Conservation (phyloP, 2,888 invertebrate species). For the Neria commutata region DNA sequence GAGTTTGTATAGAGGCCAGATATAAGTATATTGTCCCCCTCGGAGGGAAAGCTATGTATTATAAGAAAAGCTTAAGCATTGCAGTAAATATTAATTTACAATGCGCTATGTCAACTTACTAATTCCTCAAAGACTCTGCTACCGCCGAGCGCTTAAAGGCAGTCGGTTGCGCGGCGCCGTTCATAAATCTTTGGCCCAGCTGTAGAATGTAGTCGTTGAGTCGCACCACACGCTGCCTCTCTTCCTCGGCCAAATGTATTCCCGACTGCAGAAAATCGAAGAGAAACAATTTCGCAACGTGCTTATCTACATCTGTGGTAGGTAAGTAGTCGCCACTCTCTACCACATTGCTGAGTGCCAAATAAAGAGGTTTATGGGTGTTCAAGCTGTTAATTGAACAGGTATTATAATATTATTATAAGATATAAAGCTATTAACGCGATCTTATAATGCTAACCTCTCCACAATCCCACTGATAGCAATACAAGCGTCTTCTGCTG, state of each 20-base stretch:
- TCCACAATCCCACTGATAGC: constrained; percentile 92
- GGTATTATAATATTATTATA: too few species aligned
- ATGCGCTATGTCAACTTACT: constrained; percentile 65
- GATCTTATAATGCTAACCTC: constrained; percentile 67
- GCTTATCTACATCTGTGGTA: constrained; percentile 77
- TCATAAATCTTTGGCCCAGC: constrained; percentile 83
- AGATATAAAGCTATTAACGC: background rate
- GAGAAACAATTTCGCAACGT: constrained; percentile 87
- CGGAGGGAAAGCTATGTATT: constrained; percentile 65
- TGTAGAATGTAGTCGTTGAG: constrained; percentile 86
- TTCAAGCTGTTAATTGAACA: constrained; percentile 80
- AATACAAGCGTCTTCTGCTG: constrained; percentile 90
- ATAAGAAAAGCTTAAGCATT: background rate
- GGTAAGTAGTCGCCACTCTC: constrained; percentile 71
- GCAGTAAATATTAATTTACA: background rate
- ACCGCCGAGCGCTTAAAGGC: constrained; percentile 70
- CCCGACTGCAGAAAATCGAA: constrained; percentile 98
- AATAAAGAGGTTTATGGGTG: constrained; percentile 84
- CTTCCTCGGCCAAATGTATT: constrained; percentile 84
- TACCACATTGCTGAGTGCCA: constrained; percentile 75
- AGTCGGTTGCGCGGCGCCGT: constrained; percentile 74
- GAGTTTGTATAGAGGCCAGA: constrained; percentile 86
- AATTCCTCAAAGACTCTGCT: constrained; percentile 74
- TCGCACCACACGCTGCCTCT: constrained; percentile 77
- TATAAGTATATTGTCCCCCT: constrained; percentile 77